Evolutionary conservation across 2,888 invertebrate genomes (phyloP).

Genomic region (Hedya salicella): DNA sequence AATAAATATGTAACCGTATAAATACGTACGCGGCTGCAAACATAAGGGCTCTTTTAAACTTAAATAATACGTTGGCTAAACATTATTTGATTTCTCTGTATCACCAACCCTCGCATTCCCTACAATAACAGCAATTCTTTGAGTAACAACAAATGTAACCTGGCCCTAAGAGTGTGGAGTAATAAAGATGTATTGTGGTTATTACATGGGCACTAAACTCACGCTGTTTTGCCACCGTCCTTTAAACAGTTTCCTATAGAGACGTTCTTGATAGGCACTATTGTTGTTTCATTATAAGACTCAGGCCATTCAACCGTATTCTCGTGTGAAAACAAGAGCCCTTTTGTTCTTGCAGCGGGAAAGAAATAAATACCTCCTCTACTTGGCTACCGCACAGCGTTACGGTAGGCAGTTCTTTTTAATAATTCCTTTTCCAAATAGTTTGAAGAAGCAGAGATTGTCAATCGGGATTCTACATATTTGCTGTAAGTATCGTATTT

Average conservation of each 20-base stretch:
- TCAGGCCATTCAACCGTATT: constrained; percentile 32
- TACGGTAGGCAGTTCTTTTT: background rate
- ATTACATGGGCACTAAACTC: constrained; percentile 27
- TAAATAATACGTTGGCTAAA: constrained; percentile 6
- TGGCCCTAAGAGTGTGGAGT: constrained; percentile 25
- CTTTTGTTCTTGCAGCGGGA: constrained; percentile 29
- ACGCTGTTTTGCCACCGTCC: constrained; percentile 39
- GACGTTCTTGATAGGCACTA: constrained; percentile 36
- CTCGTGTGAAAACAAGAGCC: constrained; percentile 35
- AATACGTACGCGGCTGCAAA: background rate
- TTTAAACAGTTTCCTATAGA: constrained; percentile 37
- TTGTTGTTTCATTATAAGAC: constrained; percentile 39
- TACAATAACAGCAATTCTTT: constrained; percentile 36
- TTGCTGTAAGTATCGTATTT: too few relatives aligned
- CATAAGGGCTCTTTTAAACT: background rate
- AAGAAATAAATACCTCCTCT: constrained; percentile 26
- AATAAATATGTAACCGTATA: too few relatives aligned
- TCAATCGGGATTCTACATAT: too few relatives aligned
- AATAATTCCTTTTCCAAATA: background rate
- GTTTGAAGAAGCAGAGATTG: constrained; percentile 8
- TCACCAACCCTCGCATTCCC: constrained; percentile 20
- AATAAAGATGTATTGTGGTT: constrained; percentile 40
- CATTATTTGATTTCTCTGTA: constrained; percentile 2
- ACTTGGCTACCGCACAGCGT: constrained; percentile 13
- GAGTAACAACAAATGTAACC: constrained; percentile 28